phyloP scores from a whole-genome alignment of 1,140 invertebrate species.

The Zaprionus ghesquierei region DNA sequence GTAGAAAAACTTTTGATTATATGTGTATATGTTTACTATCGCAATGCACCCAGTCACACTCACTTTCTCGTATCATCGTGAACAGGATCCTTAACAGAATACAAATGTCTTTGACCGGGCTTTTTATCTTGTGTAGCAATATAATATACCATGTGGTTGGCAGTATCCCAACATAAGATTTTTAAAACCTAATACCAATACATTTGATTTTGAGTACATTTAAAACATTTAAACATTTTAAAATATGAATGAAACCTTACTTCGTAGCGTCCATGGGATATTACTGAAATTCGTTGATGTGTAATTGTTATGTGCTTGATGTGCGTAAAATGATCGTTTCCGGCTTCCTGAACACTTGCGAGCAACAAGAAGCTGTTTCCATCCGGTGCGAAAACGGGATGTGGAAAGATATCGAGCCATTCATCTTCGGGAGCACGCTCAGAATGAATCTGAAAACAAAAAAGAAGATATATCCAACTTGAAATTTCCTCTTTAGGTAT shows the following conservation, averaged over 20 bases:
- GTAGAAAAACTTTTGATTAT: conserved; percentile 15
- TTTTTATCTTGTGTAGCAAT: conserved; percentile 90
- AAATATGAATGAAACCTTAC: conserved; percentile 83
- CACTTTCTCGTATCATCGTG: conserved; percentile 87
- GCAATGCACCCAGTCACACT: neutral
- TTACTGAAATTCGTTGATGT: conserved; percentile 91
- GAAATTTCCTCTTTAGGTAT: neutral
- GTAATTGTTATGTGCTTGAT: conserved; percentile 93
- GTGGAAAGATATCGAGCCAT: conserved; percentile 92
- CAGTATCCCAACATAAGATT: conserved; percentile 93
- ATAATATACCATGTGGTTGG: conserved; percentile 92
- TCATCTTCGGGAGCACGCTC: conserved; percentile 91
- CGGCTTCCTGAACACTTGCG: conserved; percentile 91
- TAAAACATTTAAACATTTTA: neutral
- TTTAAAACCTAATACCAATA: conserved; percentile 84
- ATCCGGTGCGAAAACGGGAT: conserved; percentile 92
- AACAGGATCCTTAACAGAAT: conserved; percentile 89
- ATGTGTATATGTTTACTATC: neutral
- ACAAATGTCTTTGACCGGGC: conserved; percentile 93
- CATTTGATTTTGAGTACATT: no score
- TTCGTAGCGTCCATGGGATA: conserved; percentile 94
- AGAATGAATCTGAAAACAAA: conserved; percentile 89
- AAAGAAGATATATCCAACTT: conserved; percentile 25
- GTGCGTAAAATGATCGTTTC: conserved; percentile 92
- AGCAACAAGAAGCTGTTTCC: conserved; percentile 93